Evolutionary conservation across 2,797 vertebrate genomes (phyloP).

Genomic region (Tapera naevia): DNA sequence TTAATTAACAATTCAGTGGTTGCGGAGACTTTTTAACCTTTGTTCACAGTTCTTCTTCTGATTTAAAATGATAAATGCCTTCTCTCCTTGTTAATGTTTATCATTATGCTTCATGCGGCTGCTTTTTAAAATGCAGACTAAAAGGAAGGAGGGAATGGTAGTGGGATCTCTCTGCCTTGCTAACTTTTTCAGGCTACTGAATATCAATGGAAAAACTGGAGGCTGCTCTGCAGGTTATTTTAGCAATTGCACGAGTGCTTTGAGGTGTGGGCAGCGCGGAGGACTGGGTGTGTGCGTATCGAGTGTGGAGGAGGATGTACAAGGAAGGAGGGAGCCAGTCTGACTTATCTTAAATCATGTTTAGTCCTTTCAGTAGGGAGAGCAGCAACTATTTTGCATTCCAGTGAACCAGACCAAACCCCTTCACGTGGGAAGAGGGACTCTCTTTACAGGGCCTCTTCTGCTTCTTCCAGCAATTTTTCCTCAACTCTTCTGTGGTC

Average conservation of each 20-base stretch:
- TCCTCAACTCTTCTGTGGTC: background rate
- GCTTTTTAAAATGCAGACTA: background rate
- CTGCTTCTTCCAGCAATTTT: background rate
- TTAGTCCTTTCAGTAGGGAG: background rate
- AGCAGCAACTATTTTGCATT: background rate
- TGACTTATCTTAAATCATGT: background rate
- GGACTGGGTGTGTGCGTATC: background rate
- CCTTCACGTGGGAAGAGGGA: background rate
- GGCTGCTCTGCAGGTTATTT: background rate
- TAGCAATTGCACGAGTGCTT: background rate
- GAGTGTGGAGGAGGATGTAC: background rate
- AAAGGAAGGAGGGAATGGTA: background rate
- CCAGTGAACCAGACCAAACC: background rate
- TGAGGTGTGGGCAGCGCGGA: background rate
- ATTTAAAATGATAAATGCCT: background rate
- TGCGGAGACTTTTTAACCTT: constrained; percentile 4
- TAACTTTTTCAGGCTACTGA: background rate
- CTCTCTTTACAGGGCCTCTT: background rate
- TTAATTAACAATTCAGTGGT: background rate
- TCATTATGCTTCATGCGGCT: background rate
- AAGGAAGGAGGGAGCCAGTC: background rate
- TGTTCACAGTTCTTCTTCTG: background rate
- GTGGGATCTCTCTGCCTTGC: background rate
- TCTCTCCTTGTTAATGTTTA: background rate
- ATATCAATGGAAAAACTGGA: background rate